phyloP scores from a whole-genome alignment of 2,888 invertebrate species.

The Graphium colonna region DNA sequence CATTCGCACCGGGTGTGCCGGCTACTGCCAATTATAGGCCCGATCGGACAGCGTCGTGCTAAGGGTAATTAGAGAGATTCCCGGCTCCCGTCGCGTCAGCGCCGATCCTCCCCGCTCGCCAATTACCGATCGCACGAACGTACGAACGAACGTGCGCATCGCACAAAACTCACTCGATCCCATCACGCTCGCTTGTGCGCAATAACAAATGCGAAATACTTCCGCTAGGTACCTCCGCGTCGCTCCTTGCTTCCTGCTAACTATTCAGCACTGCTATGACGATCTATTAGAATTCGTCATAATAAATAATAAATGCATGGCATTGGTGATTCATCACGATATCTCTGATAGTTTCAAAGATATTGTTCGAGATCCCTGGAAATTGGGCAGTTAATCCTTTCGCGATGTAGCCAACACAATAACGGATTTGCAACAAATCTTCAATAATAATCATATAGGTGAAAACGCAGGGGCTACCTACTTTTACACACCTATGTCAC shows the following conservation, averaged over 20 bases:
- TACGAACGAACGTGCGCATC: conserved; percentile 61
- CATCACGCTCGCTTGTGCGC: conserved; percentile 50
- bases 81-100: conserved; percentile 47
- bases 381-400: too few relatives aligned
- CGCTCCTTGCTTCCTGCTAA: conserved; percentile 4
- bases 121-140: conserved; percentile 68
- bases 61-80: conserved; percentile 67
- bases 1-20: conserved; percentile 16
- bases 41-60: conserved; percentile 39
- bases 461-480: too few relatives aligned
- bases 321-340: too few relatives aligned
- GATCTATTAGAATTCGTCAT: too few relatives aligned
- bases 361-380: too few relatives aligned
- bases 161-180: conserved; percentile 60
- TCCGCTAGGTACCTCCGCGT: not conserved
- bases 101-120: conserved; percentile 55
- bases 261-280: not conserved
- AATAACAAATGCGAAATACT: conserved; percentile 13
- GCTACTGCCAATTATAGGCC: conserved; percentile 30
- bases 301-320: too few relatives aligned
- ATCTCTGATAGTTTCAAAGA: too few relatives aligned
- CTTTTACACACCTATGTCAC: not conserved
- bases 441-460: too few relatives aligned
- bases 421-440: too few relatives aligned
- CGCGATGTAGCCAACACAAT: too few relatives aligned